Base-by-base conservation (phyloP, 30 jellyfish, hydroid and myxozoan genomes). In the Catostylus mosaicus region DNA sequence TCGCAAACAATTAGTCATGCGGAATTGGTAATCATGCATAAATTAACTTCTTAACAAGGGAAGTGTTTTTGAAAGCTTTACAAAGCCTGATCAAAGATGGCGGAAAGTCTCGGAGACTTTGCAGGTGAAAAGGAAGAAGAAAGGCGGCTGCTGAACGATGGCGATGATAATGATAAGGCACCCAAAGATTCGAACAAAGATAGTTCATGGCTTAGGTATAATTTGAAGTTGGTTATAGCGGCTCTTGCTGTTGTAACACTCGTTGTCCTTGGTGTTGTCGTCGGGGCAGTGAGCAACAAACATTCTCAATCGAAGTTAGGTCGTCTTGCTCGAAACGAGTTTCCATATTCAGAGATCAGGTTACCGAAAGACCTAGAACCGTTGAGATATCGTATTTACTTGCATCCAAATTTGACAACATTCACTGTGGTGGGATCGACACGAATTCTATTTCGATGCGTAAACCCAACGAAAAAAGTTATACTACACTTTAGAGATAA, bases 371-470 rank as follows among this genome's bases (percentile, higher is more conserved):
- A 88, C 57, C 65, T 94, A 19, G 77, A 73, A 43, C 99, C 99
- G 3, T 46, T 75, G 79, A 35, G 71, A 36, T 94, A 94, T 46
- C 57, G 90, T 12, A 51, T 94, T 2, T 88, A 65, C 81, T 48
- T 94, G 70, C 99, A 94, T 65, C 99, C 99, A 50, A 94, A 94
- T 63, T 67, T 94, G 56, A 94, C 99, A 62, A 84, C 93, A 2
- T 77, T 77, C 72, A 73, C 66, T 6, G 89, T 88, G 26, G 26
- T 88, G 61, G 99, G 99, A 4, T 26, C 87, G 40, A 93, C 90
- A 7, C 70, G 95, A 27, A 94, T 94, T 30, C 60, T 87, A 43
- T 54, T 94, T 0, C 73, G 80, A 18, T 90, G 91, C 37, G 26
- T 33, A 20, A 84, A 83, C 47, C 86, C 90, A 0, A 82, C 99